phyloP scores from a whole-genome alignment of 2,113 vertebrate species.

The Phyllostomus hastatus region DNA sequence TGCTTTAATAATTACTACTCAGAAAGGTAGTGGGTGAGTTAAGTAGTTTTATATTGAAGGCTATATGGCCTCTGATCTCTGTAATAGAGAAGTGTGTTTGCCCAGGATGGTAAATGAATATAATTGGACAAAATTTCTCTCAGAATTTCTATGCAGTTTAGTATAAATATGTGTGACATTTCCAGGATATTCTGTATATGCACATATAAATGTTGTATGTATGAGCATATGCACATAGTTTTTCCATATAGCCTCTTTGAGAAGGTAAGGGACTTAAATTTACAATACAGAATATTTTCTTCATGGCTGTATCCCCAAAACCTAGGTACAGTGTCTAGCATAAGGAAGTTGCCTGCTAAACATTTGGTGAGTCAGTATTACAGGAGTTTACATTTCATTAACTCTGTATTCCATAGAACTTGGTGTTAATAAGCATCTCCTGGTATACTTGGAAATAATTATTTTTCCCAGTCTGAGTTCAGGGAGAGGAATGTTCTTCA shows the following conservation, averaged over 20 bases:
- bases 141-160: not conserved
- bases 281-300: not conserved
- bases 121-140: not conserved
- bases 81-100: not conserved
- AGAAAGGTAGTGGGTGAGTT: not conserved
- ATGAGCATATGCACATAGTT: not conserved
- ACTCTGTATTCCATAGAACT: not conserved
- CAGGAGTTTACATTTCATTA: not conserved
- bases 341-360: not conserved
- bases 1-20: not conserved
- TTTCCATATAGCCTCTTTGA: not conserved
- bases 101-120: not conserved
- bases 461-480: slow-evolving; percentile 15
- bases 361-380: not conserved
- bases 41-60: not conserved
- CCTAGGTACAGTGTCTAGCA: not conserved
- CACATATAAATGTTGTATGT: not conserved
- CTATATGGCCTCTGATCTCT: not conserved
- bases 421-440: not conserved
- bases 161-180: not conserved
- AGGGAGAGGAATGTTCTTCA: not conserved
- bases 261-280: not conserved
- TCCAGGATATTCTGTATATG: not conserved
- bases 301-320: not conserved
- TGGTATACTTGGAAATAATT: slow-evolving; percentile 7